phyloP scores from a whole-genome alignment of 1,140 invertebrate species.

The Scaptomyza pallida region DNA sequence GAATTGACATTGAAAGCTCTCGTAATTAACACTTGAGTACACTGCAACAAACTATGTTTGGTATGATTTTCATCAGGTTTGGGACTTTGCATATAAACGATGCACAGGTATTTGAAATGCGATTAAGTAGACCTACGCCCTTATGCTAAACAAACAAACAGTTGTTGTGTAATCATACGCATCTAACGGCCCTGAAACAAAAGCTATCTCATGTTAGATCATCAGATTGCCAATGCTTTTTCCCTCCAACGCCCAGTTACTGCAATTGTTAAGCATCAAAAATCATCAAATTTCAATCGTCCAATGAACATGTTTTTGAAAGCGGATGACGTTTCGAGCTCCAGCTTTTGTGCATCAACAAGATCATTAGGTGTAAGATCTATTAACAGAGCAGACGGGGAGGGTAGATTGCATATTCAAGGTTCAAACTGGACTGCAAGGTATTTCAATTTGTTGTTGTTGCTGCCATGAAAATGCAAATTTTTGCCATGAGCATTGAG shows the following conservation, averaged over 20 bases:
- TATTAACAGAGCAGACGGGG: constrained; percentile 15
- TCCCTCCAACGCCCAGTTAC: constrained; percentile 34
- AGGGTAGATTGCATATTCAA: constrained; percentile 62
- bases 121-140: constrained; percentile 29
- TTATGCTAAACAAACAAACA: constrained; percentile 19
- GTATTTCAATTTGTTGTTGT: constrained; percentile 13
- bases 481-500: constrained; percentile 54
- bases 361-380: constrained; percentile 66
- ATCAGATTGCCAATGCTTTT: constrained; percentile 38
- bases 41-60: constrained; percentile 25
- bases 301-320: constrained; percentile 38
- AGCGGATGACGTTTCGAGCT: constrained; percentile 33
- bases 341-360: constrained; percentile 31
- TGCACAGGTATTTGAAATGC: constrained; percentile 7
- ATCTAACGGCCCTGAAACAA: constrained; percentile 38
- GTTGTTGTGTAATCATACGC: constrained; percentile 21
- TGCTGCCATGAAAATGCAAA: constrained; percentile 76
- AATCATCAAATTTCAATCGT: constrained; percentile 41
- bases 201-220: constrained; percentile 24
- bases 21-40: constrained; percentile 44
- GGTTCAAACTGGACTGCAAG: constrained; percentile 37
- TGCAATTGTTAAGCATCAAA: constrained; percentile 37
- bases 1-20: constrained; percentile 43
- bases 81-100: constrained; percentile 20
- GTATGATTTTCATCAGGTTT: background rate